These are phyloP conservation scores for Doryteuthis pealeii DNA, from an alignment of 1,140 invertebrate genomes.

Conservation along the genomic window DNA sequence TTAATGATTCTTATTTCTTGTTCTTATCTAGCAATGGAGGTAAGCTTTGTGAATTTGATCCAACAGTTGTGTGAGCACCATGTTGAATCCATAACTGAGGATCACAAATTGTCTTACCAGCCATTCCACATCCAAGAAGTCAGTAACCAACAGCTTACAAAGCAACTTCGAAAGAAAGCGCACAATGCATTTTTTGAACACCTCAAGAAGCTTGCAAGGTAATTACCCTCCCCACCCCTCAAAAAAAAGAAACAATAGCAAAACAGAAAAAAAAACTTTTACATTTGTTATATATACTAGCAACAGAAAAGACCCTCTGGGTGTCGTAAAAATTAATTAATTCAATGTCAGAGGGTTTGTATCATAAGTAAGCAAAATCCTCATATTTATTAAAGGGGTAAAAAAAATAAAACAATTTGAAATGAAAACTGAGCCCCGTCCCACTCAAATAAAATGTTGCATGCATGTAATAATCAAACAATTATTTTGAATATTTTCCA, in stretches of 20 bases:
- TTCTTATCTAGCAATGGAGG: neutral
- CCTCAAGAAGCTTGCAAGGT: neutral
- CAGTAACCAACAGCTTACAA: neutral
- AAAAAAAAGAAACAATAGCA: neutral
- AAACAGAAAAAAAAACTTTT: neutral
- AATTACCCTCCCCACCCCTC: neutral
- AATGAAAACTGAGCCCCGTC: too few species aligned
- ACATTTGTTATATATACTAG: too few species aligned
- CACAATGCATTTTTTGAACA: neutral
- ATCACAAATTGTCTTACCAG: neutral
- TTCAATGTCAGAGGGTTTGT: too few species aligned
- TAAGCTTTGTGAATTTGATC: neutral
- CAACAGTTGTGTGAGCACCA: neutral
- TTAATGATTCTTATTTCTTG: neutral
- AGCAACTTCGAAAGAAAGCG: neutral
- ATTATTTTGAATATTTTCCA: too few species aligned
- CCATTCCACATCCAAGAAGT: neutral
- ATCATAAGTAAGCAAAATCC: too few species aligned
- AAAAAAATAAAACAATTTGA: too few species aligned
- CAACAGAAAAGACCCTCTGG: too few species aligned
- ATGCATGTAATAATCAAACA: too few species aligned
- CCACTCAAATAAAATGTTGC: too few species aligned
- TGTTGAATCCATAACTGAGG: neutral
- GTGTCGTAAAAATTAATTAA: too few species aligned
- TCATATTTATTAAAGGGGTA: too few species aligned